Evolutionary conservation across 2,888 invertebrate genomes (phyloP), one percentile per base, ranked within the genome.

Genomic region (Sisyra nigra): DNA sequence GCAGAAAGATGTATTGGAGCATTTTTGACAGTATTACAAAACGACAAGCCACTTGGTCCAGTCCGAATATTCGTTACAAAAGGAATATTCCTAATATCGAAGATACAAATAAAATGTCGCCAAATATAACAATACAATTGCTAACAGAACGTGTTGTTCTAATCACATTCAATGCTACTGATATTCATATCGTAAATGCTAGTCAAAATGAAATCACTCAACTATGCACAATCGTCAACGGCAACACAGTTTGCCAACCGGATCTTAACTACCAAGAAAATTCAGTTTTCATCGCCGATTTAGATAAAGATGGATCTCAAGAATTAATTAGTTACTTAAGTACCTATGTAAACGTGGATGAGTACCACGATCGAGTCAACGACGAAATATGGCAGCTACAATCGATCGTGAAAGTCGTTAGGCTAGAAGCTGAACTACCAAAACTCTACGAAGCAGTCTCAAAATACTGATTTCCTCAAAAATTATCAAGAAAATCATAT

Each of bases 191-290:
- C 51, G 80, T 82, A 40, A 84, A 86, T 58, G 78, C 80, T 1
- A 84, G 83, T 55, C 78, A 81, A 55, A 80, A 76, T n/a, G 78
- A 82, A 50, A 72, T 86, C 39, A 68, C 76, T 2, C 84, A 85
- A 57, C 69, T 86, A 48, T 87, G 86, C 61, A 56, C 1, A 53
- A 67, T 50, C 54, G 63, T 44, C 54, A 57, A 35, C 57, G 63
- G 64, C 2, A 55, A 66, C 8, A 15, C 47, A 14, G 54, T 57
- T 38, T 86, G 86, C 54, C 86, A 86, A 53, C 86, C 86, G 1
- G 78, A 80, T 59, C 60, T 84, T 30, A 70, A 72, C 46, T 76
- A 77, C 52, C 83, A 85, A 53, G 75, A 76, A 49, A 72, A 77
- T 49, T 83, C 82, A 15, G 66, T 81, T 50, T 67, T 80, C 44